These are phyloP conservation scores for Heliconius melpomene DNA, from an alignment of 1,140 invertebrate genomes.

Conservation along the genomic window DNA sequence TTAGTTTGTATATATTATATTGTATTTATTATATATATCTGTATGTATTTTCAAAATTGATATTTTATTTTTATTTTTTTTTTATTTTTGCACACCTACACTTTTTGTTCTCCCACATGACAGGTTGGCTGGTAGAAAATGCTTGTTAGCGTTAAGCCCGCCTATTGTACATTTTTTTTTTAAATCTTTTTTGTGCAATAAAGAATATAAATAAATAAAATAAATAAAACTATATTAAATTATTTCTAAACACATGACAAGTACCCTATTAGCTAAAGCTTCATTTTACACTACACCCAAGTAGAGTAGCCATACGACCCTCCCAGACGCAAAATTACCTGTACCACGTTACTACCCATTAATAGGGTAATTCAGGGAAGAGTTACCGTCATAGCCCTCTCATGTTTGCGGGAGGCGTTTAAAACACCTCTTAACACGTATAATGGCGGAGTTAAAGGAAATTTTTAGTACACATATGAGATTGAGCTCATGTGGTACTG, in stretches of 20 bases:
- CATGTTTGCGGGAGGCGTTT: constrained; percentile 32
- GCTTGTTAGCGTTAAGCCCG: too few relatives aligned
- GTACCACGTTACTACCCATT: constrained; percentile 35
- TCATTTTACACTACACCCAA: background rate
- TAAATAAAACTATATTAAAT: too few relatives aligned
- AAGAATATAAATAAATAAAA: too few relatives aligned
- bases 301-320: background rate
- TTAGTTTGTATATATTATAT: too few relatives aligned
- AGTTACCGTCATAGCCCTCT: constrained; percentile 30
- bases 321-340: constrained; percentile 27
- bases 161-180: too few relatives aligned
- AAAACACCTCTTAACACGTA: constrained; percentile 35
- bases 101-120: too few relatives aligned
- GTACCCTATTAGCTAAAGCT: background rate
- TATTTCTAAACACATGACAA: background rate
- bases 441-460: constrained; percentile 31
- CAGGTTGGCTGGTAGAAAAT: too few relatives aligned
- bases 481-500: constrained; percentile 21
- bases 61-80: too few relatives aligned
- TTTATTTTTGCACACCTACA: too few relatives aligned
- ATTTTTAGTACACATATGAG: constrained; percentile 28
- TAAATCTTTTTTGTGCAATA: too few relatives aligned
- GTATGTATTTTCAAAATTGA: too few relatives aligned
- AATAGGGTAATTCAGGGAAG: constrained; percentile 38
- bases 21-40: too few relatives aligned